These are phyloP conservation scores for Machaerirhynchus nigripectus DNA, from an alignment of 2,113 vertebrate genomes.

Conservation along the genomic window DNA sequence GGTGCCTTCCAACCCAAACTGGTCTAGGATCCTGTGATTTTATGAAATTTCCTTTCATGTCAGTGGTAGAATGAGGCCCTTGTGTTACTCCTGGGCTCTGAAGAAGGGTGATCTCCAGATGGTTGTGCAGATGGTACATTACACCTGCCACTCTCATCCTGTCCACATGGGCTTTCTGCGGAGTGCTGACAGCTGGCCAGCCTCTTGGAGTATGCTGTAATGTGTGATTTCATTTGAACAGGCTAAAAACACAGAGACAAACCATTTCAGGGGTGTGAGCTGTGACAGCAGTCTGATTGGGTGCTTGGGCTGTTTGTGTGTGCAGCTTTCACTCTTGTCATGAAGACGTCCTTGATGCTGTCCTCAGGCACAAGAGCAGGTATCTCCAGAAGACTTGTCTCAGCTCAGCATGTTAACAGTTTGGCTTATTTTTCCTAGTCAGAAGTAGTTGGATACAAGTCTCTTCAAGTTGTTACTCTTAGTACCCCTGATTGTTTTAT, in stretches of 20 bases:
- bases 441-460: not conserved
- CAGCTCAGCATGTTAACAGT: too few species aligned
- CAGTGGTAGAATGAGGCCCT: not conserved
- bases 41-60: not conserved
- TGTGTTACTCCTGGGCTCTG: not conserved
- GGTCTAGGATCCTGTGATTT: not conserved
- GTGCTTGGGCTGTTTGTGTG: not conserved
- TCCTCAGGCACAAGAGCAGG: not conserved
- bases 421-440: not conserved
- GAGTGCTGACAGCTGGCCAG: not conserved
- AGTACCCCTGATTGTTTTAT: not conserved
- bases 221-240: not conserved
- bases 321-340: not conserved
- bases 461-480: not conserved
- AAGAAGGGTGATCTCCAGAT: slow-evolving; percentile 12
- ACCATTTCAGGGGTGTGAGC: not conserved
- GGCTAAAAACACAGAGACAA: not conserved
- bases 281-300: not conserved
- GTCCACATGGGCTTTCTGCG: not conserved
- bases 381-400: not conserved
- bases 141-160: slow-evolving; percentile 11
- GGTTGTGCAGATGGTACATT: slow-evolving; percentile 4
- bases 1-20: not conserved
- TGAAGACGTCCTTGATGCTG: not conserved
- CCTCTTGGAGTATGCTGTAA: not conserved